Conservation (phyloP, 1,140 invertebrate genomes). For the Lanistes nyassanus region DNA sequence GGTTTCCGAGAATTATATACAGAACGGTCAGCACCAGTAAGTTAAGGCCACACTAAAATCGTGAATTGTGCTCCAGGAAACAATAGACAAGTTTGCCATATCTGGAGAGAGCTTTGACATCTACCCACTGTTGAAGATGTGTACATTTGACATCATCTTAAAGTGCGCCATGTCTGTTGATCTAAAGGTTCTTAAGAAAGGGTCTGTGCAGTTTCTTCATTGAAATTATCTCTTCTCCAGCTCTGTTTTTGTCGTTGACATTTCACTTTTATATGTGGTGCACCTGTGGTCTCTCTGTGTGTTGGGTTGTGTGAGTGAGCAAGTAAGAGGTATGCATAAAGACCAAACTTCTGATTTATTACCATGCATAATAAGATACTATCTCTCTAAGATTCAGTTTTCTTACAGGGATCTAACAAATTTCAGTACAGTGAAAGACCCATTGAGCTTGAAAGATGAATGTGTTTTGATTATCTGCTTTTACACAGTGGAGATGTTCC, state of each 20-base stretch:
- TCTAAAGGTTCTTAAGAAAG: slow-evolving; percentile 34
- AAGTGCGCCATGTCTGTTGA: slow-evolving; percentile 48
- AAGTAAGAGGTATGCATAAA: neutral
- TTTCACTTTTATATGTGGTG: neutral
- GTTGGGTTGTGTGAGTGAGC: neutral
- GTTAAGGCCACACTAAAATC: neutral
- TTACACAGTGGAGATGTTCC: neutral
- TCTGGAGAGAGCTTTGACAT: slow-evolving; percentile 36
- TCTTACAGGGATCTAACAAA: neutral
- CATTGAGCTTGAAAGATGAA: too few species aligned
- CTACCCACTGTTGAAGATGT: slow-evolving; percentile 32
- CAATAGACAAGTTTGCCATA: slow-evolving; percentile 25
- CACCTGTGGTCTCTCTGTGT: neutral
- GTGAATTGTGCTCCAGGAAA: slow-evolving; percentile 26
- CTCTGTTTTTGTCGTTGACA: neutral
- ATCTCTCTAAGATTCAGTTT: neutral
- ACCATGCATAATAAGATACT: neutral
- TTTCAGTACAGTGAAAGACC: too few species aligned
- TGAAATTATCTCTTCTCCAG: too few species aligned
- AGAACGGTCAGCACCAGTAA: neutral
- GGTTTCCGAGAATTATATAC: neutral
- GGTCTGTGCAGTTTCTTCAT: slow-evolving; percentile 26
- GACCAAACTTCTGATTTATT: neutral
- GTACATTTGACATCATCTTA: slow-evolving; percentile 49
- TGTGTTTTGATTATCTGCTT: neutral